Conservation (phyloP, 1,140 invertebrate species). For the Heterodera carotae region DNA sequence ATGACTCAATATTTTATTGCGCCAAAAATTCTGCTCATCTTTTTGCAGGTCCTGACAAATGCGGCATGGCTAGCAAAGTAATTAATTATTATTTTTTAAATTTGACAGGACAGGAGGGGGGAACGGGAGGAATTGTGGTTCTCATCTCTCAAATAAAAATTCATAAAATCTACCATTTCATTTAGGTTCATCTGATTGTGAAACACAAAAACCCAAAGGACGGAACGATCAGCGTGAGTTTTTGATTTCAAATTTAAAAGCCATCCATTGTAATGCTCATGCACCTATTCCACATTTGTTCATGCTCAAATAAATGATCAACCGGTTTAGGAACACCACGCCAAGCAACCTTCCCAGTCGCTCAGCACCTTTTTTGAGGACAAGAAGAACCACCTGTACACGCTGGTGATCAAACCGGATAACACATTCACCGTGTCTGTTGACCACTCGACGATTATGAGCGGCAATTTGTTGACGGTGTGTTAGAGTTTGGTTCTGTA, state of each 20-base stretch:
- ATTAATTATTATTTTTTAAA: no score
- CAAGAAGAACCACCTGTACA: conserved; percentile 91
- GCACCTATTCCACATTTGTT: conserved; percentile 24
- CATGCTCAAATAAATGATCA: not conserved
- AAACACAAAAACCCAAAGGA: conserved; percentile 90
- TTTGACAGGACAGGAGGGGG: no score
- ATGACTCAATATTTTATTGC: conserved; percentile 55
- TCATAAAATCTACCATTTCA: no score
- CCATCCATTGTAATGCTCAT: not conserved
- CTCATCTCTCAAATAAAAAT: no score
- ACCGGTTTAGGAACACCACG: conserved; percentile 68
- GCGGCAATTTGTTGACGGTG: conserved; percentile 53
- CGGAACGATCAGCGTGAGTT: conserved; percentile 74
- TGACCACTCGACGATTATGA: conserved; percentile 72
- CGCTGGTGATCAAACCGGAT: conserved; percentile 83
- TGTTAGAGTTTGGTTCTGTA: no score
- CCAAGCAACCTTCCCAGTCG: conserved; percentile 73
- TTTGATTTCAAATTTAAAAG: no score
- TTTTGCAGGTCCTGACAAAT: conserved; percentile 86
- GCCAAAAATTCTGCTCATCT: conserved; percentile 50
- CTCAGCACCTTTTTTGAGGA: conserved; percentile 89
- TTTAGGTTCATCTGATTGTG: conserved; percentile 87
- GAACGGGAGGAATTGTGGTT: no score
- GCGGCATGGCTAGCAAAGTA: conserved; percentile 85
- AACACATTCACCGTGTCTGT: conserved; percentile 75